These are phyloP conservation scores for Ammospiza nelsoni DNA, from an alignment of 2,113 vertebrate species.

Conservation along the genomic window DNA sequence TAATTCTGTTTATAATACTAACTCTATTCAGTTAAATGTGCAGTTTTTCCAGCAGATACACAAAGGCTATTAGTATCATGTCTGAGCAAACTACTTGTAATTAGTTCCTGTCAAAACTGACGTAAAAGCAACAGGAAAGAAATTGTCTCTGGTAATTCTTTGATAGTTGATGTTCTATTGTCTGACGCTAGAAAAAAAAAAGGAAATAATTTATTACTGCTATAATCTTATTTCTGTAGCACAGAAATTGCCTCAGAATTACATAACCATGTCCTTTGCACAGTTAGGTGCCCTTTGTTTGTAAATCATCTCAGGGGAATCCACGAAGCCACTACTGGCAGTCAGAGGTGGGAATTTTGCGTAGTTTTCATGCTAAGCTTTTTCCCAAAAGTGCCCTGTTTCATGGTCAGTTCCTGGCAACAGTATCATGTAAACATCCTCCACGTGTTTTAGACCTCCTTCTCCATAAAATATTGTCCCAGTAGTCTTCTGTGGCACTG, in stretches of 20 bases:
- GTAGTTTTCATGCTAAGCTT: not conserved
- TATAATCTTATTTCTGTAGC: not conserved
- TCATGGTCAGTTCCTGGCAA: conserved; percentile 15
- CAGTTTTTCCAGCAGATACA: conserved; percentile 9
- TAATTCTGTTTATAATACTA: not conserved
- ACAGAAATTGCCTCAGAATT: not conserved
- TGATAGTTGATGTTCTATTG: conserved; percentile 14
- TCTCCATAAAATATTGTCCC: not conserved
- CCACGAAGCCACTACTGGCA: not conserved
- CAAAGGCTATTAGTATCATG: not conserved
- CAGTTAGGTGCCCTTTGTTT: conserved; percentile 26
- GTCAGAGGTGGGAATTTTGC: not conserved
- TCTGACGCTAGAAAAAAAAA: not conserved
- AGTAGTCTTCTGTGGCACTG: not conserved
- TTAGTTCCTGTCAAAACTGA: conserved; percentile 15
- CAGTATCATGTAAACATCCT: not conserved
- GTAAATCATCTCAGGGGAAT: conserved; percentile 13
- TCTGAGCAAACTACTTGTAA: conserved; percentile 41
- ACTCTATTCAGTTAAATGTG: not conserved
- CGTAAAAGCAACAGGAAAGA: conserved; percentile 9
- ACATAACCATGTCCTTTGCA: not conserved
- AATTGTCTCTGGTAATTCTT: not conserved
- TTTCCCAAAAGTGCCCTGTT: not conserved
- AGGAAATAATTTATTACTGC: not conserved
- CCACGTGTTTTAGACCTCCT: not conserved